Evolutionary conservation across 2,888 invertebrate genomes (phyloP).

Genomic region (Meiosimyza platycephala): DNA sequence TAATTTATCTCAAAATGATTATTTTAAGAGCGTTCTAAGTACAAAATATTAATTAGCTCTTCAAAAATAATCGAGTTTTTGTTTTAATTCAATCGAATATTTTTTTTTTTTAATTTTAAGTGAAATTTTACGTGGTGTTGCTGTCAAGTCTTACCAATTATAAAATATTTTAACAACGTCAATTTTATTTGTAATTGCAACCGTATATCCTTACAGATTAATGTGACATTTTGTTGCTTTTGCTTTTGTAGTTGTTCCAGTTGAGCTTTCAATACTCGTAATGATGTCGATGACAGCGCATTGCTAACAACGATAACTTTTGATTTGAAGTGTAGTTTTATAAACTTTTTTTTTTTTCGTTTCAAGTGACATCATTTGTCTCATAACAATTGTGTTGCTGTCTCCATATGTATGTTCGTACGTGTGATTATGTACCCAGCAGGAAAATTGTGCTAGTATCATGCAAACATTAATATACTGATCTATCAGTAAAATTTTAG

Average conservation of each 20-base stretch:
- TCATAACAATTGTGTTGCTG: slow-evolving; percentile 28
- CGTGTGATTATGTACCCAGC: slow-evolving; percentile 35
- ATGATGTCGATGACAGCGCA: slow-evolving; percentile 42
- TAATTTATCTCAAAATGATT: too few relatives aligned
- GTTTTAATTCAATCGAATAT: too few relatives aligned
- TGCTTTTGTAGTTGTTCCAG: slow-evolving; percentile 40
- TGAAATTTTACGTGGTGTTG: too few relatives aligned
- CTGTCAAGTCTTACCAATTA: background rate
- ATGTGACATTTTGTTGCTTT: slow-evolving; percentile 25
- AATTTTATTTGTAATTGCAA: background rate
- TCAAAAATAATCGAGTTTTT: too few relatives aligned
- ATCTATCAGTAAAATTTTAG: too few relatives aligned
- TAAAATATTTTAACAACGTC: background rate
- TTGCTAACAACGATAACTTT: slow-evolving; percentile 9
- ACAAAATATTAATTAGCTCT: too few relatives aligned
- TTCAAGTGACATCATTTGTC: slow-evolving; percentile 31
- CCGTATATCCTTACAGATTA: background rate
- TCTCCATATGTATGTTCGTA: slow-evolving; percentile 5
- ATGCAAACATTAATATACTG: too few relatives aligned
- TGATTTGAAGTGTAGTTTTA: slow-evolving; percentile 22
- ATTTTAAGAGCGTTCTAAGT: too few relatives aligned
- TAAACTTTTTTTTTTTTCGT: slow-evolving; percentile 46
- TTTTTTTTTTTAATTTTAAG: too few relatives aligned
- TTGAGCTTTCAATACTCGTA: slow-evolving; percentile 29
- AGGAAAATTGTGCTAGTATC: too few relatives aligned